A percentile compares a stretch with the other conserved stretches of the same genome.
phyloP scores from a whole-genome alignment of 2,113 vertebrate genomes.

The Lycocorax pyrrhopterus region DNA sequence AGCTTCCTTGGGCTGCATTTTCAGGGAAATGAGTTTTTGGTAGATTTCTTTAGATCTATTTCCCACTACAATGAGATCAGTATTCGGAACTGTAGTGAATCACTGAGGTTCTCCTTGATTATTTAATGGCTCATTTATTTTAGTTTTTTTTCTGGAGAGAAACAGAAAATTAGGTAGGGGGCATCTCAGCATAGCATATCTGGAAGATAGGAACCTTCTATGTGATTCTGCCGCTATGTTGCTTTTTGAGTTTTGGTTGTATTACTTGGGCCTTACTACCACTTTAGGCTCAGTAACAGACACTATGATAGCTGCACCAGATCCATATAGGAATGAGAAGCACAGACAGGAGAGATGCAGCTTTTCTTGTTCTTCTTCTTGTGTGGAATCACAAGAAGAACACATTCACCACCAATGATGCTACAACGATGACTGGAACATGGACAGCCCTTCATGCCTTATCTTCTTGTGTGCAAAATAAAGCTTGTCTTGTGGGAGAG shows the following conservation, averaged over 20 bases:
- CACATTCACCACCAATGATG: neutral
- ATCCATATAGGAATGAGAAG: neutral
- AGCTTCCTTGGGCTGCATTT: neutral
- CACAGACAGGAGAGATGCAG: neutral
- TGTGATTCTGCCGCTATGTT: neutral
- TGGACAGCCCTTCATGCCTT: neutral
- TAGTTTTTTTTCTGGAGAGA: neutral
- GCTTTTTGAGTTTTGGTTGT: neutral
- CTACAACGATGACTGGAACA: neutral
- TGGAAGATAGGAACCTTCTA: neutral
- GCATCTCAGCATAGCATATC: neutral
- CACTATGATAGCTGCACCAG: neutral
- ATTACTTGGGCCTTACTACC: neutral
- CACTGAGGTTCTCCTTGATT: neutral
- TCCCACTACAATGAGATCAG: neutral
- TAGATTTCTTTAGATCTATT: neutral
- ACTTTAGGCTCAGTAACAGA: neutral
- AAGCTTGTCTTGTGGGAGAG: neutral
- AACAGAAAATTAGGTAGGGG: neutral
- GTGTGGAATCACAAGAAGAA: neutral
- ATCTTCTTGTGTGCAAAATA: neutral
- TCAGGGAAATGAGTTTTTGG: neutral
- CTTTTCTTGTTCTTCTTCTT: neutral
- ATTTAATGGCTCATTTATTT: neutral
- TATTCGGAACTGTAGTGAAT: neutral